Percentiles rank a stretch among this genome's conserved stretches.
Conservation (phyloP, 1,140 invertebrate species). For the Maniola jurtina region DNA sequence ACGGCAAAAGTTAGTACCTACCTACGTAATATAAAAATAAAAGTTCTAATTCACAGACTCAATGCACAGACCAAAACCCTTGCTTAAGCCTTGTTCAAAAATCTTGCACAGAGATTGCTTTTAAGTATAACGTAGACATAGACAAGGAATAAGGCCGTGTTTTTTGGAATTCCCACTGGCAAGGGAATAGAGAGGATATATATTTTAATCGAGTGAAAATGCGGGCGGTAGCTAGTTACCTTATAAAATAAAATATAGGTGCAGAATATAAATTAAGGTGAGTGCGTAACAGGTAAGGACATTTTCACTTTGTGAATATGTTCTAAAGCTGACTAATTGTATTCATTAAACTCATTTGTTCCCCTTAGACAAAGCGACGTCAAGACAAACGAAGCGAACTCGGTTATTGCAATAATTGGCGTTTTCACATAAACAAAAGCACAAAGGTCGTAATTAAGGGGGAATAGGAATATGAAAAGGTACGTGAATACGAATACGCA, state of each 20-base stretch:
- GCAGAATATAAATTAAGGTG: neutral
- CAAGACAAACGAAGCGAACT: constrained; percentile 49
- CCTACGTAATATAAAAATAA: no score
- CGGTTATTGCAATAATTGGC: constrained; percentile 71
- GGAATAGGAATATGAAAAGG: constrained; percentile 46
- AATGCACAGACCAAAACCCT: no score
- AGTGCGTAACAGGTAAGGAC: neutral
- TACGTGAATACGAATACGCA: constrained; percentile 51
- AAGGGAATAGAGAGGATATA: no score
- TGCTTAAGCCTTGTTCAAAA: no score
- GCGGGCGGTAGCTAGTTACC: no score
- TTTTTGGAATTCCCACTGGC: no score
- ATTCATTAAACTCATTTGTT: constrained; percentile 40
- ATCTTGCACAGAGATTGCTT: no score
- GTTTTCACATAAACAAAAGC: constrained; percentile 60
- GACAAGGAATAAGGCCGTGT: no score
- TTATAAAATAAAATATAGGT: neutral
- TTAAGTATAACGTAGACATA: no score
- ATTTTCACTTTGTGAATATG: constrained; percentile 40
- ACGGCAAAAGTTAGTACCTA: no score
- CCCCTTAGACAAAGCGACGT: constrained; percentile 39
- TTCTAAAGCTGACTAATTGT: constrained; percentile 32
- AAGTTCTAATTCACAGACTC: no score
- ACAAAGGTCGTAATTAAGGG: constrained; percentile 64
- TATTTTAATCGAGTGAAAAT: no score